These are phyloP conservation scores for Amitus sp. DNA, from an alignment of 2,888 invertebrate species.

Conservation along the genomic window DNA sequence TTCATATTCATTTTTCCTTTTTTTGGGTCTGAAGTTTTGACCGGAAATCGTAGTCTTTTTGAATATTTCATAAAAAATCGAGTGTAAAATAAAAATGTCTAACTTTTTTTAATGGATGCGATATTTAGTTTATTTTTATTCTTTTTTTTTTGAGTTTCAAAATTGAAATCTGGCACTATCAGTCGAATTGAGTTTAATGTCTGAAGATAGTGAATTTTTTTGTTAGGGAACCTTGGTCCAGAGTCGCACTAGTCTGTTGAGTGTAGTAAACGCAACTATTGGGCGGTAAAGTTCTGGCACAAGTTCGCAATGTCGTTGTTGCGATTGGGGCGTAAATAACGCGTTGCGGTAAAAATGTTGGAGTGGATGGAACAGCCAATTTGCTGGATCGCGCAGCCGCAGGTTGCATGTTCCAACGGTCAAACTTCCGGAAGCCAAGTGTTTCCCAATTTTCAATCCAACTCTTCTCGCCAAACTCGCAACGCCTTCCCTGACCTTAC, in stretches of 20 bases:
- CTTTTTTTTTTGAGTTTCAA: background rate
- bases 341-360: conserved; percentile 45
- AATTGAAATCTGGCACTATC: too few species aligned
- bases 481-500: background rate
- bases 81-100: too few species aligned
- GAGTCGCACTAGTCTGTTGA: conserved; percentile 49
- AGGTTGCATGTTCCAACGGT: conserved; percentile 55
- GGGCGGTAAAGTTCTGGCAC: conserved; percentile 48
- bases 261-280: conserved; percentile 49
- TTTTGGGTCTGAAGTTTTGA: too few species aligned
- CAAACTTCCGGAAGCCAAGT: conserved; percentile 30
- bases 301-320: conserved; percentile 50
- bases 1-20: too few species aligned
- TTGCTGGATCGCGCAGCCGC: conserved; percentile 50
- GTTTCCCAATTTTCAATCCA: too few species aligned
- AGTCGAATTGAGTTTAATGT: too few species aligned
- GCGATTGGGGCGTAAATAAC: conserved; percentile 53
- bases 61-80: too few species aligned
- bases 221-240: too few species aligned
- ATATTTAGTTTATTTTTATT: background rate
- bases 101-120: too few species aligned
- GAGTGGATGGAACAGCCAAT: conserved; percentile 42
- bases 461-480: background rate
- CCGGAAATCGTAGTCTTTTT: too few species aligned
- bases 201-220: too few species aligned